These are phyloP conservation scores for Cyphomyrmex costatus DNA, from an alignment of 1,140 invertebrate genomes.

Conservation along the genomic window DNA sequence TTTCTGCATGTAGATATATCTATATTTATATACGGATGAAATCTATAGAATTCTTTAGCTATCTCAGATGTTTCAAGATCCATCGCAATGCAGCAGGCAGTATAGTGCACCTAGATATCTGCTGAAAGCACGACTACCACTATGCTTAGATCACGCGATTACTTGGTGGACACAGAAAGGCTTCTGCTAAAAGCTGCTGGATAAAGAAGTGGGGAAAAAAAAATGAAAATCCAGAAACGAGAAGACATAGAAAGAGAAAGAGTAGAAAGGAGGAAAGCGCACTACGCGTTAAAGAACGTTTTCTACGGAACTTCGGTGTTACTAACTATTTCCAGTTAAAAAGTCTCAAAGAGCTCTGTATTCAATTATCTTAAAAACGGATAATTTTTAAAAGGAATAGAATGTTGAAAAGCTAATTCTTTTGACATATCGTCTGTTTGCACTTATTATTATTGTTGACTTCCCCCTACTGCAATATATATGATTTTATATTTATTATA, in stretches of 20 bases:
- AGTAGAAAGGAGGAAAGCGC: not conserved
- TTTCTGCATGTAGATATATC: not conserved
- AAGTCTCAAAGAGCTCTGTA: conserved; percentile 29
- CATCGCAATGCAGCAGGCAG: conserved; percentile 30
- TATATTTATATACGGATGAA: not conserved
- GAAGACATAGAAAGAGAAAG: not conserved
- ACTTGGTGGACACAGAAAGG: conserved; percentile 82
- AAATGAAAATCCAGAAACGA: conserved; percentile 34
- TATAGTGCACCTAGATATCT: conserved; percentile 47
- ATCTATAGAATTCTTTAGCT: conserved; percentile 49
- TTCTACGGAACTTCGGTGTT: conserved; percentile 31
- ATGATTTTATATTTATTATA: not conserved
- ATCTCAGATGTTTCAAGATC: conserved; percentile 39
- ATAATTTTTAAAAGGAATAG: conserved; percentile 1
- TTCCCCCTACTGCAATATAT: not conserved
- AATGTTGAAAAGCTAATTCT: conserved; percentile 25
- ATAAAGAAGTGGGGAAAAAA: conserved; percentile 67
- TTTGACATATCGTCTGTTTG: not conserved
- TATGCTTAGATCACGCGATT: conserved; percentile 82
- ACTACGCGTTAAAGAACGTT: conserved; percentile 6
- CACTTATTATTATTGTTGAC: conserved; percentile 7
- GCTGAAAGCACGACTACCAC: conserved; percentile 65
- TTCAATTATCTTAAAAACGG: conserved; percentile 25
- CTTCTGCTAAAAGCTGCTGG: conserved; percentile 81
- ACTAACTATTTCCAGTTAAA: conserved; percentile 43